These are phyloP conservation scores for Oxyteleia sp. DNA, from an alignment of 2,888 invertebrate species.

Conservation along the genomic window DNA sequence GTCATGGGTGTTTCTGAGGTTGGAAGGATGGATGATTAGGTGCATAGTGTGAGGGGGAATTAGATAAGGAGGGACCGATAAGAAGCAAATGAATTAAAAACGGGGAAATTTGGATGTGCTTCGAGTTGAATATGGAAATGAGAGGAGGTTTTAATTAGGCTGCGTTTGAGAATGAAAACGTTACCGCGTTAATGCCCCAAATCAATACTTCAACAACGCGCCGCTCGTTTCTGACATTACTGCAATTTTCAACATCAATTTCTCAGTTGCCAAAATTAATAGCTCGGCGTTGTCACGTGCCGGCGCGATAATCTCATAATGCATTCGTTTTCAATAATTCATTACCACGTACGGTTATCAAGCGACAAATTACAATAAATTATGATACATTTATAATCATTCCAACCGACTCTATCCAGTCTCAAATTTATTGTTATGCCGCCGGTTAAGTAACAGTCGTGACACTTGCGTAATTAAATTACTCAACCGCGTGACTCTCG, in stretches of 20 bases:
- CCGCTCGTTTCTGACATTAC: too few relatives aligned
- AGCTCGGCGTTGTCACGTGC: slow-evolving; percentile 12
- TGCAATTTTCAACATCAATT: slow-evolving; percentile 39
- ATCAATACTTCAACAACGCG: too few relatives aligned
- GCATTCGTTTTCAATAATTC: slow-evolving; percentile 58
- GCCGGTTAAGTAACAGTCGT: neutral
- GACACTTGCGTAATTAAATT: slow-evolving; percentile 35
- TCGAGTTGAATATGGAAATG: slow-evolving; percentile 25
- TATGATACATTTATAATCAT: slow-evolving; percentile 51
- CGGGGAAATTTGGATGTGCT: slow-evolving; percentile 20
- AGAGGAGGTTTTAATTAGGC: slow-evolving; percentile 42
- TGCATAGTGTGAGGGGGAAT: slow-evolving; percentile 28
- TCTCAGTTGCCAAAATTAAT: slow-evolving; percentile 13
- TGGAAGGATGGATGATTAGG: slow-evolving; percentile 58
- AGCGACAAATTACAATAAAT: slow-evolving; percentile 60
- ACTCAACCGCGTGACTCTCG: slow-evolving; percentile 15
- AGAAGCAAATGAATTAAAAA: slow-evolving; percentile 54
- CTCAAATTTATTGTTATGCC: slow-evolving; percentile 31
- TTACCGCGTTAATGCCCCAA: neutral
- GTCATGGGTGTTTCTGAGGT: slow-evolving; percentile 57
- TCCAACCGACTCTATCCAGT: neutral
- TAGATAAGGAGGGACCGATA: slow-evolving; percentile 48
- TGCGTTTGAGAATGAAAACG: slow-evolving; percentile 16
- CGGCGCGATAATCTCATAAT: slow-evolving; percentile 5
- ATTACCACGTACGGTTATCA: slow-evolving; percentile 50